These are phyloP conservation scores for Amitus sp. DNA, from an alignment of 2,888 invertebrate species.

Conservation along the genomic window DNA sequence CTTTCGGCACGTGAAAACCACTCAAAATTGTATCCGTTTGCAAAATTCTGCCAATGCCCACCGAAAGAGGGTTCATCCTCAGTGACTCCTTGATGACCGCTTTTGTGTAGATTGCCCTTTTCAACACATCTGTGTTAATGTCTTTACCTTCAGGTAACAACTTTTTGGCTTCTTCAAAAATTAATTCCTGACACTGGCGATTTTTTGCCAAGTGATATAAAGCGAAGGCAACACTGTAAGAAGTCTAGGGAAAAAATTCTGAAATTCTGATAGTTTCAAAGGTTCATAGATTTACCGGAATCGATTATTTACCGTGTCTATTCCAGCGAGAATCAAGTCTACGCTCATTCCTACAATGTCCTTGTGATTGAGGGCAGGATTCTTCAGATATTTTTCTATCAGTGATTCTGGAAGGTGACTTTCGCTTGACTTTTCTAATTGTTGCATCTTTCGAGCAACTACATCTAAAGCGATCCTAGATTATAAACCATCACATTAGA, in stretches of 20 bases:
- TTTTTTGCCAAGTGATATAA: conserved; percentile 83
- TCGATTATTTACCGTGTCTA: conserved; percentile 84
- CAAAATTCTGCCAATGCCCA: conserved; percentile 83
- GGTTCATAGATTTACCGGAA: too few relatives aligned
- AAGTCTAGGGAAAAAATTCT: conserved; percentile 71
- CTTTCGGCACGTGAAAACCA: conserved; percentile 79
- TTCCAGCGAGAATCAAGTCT: conserved; percentile 85
- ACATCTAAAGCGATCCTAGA: conserved; percentile 76
- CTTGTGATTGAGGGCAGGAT: conserved; percentile 76
- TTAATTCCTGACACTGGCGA: conserved; percentile 73
- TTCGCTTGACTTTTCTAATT: too few relatives aligned
- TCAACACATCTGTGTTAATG: conserved; percentile 71
- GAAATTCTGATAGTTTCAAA: too few relatives aligned
- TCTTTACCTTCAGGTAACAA: too few relatives aligned
- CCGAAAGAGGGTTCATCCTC: conserved; percentile 82
- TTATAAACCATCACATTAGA: too few relatives aligned
- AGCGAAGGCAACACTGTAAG: conserved; percentile 80
- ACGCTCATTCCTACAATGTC: conserved; percentile 87
- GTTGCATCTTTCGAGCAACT: conserved; percentile 69
- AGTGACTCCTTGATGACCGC: conserved; percentile 87
- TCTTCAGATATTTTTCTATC: conserved; percentile 75
- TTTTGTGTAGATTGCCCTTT: conserved; percentile 77
- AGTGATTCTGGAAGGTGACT: too few relatives aligned
- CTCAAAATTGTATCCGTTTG: conserved; percentile 77
- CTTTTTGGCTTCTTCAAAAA: conserved; percentile 75